Base-by-base conservation (phyloP, 1,140 invertebrate genomes). In the Heliconius melpomene region DNA sequence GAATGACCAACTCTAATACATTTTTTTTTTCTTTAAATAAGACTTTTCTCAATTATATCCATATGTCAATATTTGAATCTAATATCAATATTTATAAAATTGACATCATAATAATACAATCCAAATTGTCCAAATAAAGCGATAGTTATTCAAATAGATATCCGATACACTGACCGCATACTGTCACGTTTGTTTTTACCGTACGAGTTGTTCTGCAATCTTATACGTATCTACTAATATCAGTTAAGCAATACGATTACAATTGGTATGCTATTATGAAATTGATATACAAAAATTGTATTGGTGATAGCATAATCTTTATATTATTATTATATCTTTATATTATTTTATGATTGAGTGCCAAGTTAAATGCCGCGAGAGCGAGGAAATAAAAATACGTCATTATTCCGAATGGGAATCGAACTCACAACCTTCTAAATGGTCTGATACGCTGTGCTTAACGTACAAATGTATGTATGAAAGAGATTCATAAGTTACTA, bases 111-210 rank as follows among this genome's bases (percentile, higher is more conserved):
- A 3, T 46, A 46, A 46, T 46, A 60, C n/a, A 60, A 60, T 2
- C n/a, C n/a, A 60, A 60, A 7, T 2, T 23, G 20, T 60, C 54
- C n/a, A 60, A 26, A 60, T 60, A 60, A 46, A 46, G 57, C n/a
- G 57, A 60, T 60, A 60, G n/a, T n/a, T 60, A 60, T 60, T 11
- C 9, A 60, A 66, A 66, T 66, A 66, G 60, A 66, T 16, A 66
- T 29, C 9, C 11, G 5, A 66, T 66, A 29, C 13, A 66, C 23
- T 66, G 26, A 66, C 13, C 60, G 60, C 9, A 66, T 29, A 66
- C 13, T 29, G 26, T 29, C 26, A 66, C 54, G n/a, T 66, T 13
- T 66, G 26, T 26, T 66, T 66, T 29, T 66, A 66, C 60, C 11
- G 32, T 36, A 36, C 32, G 23, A 66, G 60, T 23, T 66, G 23